These are phyloP conservation scores for Oedothorax gibbosus DNA, from an alignment of 1,140 invertebrate genomes.

Conservation along the genomic window DNA sequence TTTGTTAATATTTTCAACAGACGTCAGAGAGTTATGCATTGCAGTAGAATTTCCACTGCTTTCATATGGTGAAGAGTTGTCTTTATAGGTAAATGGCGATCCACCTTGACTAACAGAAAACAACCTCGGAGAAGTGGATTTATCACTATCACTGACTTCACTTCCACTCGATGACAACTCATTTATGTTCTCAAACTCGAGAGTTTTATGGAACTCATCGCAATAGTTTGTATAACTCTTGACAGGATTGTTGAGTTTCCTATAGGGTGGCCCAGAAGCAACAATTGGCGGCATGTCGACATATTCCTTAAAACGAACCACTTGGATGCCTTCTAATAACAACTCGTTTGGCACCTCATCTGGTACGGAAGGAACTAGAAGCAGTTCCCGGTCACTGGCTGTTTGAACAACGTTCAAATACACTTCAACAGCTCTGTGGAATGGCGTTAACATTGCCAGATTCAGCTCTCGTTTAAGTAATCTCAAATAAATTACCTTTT, in stretches of 20 bases:
- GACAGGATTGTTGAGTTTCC: not conserved
- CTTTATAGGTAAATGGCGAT: too few species aligned
- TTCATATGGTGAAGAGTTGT: too few species aligned
- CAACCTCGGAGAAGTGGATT: too few species aligned
- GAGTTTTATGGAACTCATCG: not conserved
- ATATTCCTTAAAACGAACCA: not conserved
- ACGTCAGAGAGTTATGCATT: too few species aligned
- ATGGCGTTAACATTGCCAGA: not conserved
- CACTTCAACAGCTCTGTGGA: not conserved
- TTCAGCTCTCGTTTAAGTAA: not conserved
- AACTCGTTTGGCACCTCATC: not conserved
- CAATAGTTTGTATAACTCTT: not conserved
- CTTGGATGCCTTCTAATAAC: not conserved
- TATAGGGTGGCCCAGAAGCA: not conserved
- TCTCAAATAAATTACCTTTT: constrained; percentile 11
- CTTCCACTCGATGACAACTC: too few species aligned
- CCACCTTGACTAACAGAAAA: too few species aligned
- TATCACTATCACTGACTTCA: too few species aligned
- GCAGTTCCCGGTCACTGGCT: not conserved
- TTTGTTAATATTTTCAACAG: too few species aligned
- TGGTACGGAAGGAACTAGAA: not conserved
- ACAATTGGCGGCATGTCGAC: not conserved
- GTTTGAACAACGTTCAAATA: not conserved
- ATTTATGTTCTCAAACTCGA: too few species aligned
- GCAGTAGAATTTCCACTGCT: too few species aligned